Conservation (phyloP, 2,113 vertebrate species). For the Podilymbus podiceps region DNA sequence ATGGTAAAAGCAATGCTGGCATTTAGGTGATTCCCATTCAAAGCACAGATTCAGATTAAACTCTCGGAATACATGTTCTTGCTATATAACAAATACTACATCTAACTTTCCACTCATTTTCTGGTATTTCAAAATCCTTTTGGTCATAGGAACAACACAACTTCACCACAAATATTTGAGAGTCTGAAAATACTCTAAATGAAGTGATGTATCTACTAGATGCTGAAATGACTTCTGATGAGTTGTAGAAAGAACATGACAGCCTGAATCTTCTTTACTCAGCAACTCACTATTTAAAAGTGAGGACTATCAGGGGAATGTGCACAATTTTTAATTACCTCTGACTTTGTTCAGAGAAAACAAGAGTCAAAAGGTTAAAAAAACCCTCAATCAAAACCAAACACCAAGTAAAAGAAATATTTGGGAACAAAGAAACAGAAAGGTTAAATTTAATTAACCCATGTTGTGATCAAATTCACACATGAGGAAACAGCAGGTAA, state of each 20-base stretch:
- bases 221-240: neutral
- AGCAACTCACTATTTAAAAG: neutral
- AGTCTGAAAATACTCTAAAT: slow-evolving; percentile 1
- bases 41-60: neutral
- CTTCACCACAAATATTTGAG: neutral
- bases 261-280: neutral
- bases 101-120: neutral
- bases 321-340: neutral
- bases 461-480: neutral
- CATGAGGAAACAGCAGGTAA: neutral
- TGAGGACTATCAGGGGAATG: neutral
- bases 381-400: neutral
- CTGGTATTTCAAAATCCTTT: neutral
- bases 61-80: neutral
- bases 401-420: neutral
- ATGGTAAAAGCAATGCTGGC: neutral
- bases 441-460: slow-evolving; percentile 7
- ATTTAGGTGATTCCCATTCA: neutral
- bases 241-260: neutral
- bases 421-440: neutral
- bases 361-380: neutral
- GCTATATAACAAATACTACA: neutral
- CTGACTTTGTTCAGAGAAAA: neutral
- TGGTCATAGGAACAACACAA: neutral
- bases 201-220: neutral